phyloP scores from a whole-genome alignment of 2,797 vertebrate species.

The Hemibagrus guttatus region DNA sequence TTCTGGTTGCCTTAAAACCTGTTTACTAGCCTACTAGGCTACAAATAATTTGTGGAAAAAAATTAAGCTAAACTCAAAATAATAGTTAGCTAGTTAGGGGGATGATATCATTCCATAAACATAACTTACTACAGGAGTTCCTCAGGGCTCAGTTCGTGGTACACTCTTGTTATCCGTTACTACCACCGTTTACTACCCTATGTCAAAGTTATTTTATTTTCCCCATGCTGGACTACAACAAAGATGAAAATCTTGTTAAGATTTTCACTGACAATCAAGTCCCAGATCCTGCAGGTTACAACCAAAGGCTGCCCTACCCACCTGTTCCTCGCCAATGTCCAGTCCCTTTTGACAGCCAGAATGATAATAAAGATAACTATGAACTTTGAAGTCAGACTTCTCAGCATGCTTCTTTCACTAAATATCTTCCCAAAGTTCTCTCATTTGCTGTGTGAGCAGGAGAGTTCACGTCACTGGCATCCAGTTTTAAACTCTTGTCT shows the following conservation, averaged over 20 bases:
- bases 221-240: neutral
- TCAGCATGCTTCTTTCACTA: neutral
- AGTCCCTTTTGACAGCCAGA: neutral
- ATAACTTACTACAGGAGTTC: neutral
- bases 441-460: neutral
- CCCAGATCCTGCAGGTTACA: neutral
- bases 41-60: neutral
- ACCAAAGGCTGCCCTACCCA: too few species aligned
- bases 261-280: neutral
- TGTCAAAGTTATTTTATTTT: neutral
- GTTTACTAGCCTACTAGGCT: neutral
- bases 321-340: too few species aligned
- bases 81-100: neutral
- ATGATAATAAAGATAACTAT: neutral
- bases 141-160: neutral
- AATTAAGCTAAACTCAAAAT: neutral
- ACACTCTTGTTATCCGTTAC: neutral
- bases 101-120: neutral
- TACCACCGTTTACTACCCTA: too few species aligned
- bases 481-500: neutral
- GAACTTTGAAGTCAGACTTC: neutral
- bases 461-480: neutral
- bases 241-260: neutral
- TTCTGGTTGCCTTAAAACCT: neutral
- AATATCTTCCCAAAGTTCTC: neutral